These are phyloP conservation scores for Junonia oenone DNA, from an alignment of 2,888 invertebrate genomes.

Conservation along the genomic window DNA sequence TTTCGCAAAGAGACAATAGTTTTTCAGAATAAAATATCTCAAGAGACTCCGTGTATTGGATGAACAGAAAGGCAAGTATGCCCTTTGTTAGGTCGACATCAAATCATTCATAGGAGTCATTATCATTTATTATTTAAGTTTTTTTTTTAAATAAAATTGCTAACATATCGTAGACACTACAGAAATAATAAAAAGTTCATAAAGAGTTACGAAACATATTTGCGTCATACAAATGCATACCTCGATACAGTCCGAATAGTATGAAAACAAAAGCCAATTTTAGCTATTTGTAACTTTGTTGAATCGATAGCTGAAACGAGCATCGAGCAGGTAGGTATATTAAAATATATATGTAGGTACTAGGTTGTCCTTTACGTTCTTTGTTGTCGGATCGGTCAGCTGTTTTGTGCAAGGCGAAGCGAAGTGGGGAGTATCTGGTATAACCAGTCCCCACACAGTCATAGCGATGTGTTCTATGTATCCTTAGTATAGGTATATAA, in stretches of 20 bases:
- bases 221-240: slow-evolving; percentile 18
- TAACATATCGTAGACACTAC: neutral
- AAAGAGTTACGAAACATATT: slow-evolving; percentile 17
- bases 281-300: slow-evolving; percentile 17
- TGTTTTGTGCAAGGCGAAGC: slow-evolving; percentile 45
- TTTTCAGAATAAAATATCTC: slow-evolving; percentile 56
- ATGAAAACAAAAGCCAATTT: slow-evolving; percentile 9
- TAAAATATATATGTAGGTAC: slow-evolving; percentile 21
- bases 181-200: neutral
- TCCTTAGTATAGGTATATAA: slow-evolving; percentile 1
- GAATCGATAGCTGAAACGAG: slow-evolving; percentile 26
- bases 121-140: slow-evolving; percentile 11
- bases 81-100: slow-evolving; percentile 38
- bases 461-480: slow-evolving; percentile 4
- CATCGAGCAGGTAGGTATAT: neutral
- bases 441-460: slow-evolving; percentile 32
- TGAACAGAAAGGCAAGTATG: slow-evolving; percentile 75
- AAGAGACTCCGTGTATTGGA: slow-evolving; percentile 70
- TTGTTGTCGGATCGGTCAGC: slow-evolving; percentile 70
- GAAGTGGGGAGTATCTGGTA: slow-evolving; percentile 49
- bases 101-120: slow-evolving; percentile 27
- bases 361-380: slow-evolving; percentile 46
- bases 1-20: slow-evolving; percentile 47
- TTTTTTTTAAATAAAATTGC: neutral
- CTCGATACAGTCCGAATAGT: neutral